Conservation (phyloP, 64 coral and sea anemone species). For the Pachyseris speciosa region DNA sequence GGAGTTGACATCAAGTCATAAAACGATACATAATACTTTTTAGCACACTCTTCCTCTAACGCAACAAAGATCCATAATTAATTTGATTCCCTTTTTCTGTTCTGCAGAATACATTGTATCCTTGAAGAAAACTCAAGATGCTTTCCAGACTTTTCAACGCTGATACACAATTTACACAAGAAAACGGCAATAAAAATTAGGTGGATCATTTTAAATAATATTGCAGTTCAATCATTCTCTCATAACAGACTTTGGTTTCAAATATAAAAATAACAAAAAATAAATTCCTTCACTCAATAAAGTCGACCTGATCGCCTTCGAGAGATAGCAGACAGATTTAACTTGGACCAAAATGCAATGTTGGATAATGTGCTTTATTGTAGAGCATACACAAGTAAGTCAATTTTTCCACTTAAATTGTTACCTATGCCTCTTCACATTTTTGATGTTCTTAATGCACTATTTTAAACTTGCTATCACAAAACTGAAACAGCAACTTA, state of each 20-base stretch:
- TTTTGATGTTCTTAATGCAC: neutral
- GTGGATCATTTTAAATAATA: too few relatives aligned
- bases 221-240: too few relatives aligned
- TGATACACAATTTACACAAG: too few relatives aligned
- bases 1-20: neutral
- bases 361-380: conserved; percentile 99
- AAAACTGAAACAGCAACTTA: neutral
- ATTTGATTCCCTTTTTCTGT: neutral
- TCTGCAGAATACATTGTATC: conserved; percentile 99
- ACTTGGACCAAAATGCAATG: conserved; percentile 98
- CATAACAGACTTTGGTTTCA: neutral
- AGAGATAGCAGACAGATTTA: conserved; percentile 96
- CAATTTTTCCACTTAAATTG: neutral
- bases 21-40: too few relatives aligned
- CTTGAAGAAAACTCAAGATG: conserved; percentile 13
- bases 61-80: too few relatives aligned
- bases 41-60: too few relatives aligned
- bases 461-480: neutral
- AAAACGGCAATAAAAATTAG: too few relatives aligned
- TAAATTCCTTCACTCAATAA: neutral
- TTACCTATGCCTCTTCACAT: too few relatives aligned
- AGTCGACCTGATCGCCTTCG: conserved; percentile 97
- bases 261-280: neutral
- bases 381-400: conserved; percentile 96
- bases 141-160: too few relatives aligned